phyloP scores from a whole-genome alignment of 2,888 invertebrate genomes.

The Polydesmus complanatus region DNA sequence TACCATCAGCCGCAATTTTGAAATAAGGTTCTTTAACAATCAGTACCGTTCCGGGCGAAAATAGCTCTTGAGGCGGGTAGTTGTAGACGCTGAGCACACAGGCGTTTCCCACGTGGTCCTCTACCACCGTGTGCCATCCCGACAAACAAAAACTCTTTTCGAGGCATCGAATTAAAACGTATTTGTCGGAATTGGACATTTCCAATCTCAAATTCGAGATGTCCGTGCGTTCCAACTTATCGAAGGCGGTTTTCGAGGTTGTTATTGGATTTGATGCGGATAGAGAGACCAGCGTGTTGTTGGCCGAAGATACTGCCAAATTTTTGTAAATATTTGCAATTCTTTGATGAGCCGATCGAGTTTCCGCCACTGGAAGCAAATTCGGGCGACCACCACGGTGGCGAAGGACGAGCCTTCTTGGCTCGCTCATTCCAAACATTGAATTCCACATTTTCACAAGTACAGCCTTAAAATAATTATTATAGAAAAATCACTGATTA shows the following conservation, averaged over 20 bases:
- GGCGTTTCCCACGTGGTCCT: conserved; percentile 2
- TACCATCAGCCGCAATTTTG: neutral
- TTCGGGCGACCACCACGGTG: too few species aligned
- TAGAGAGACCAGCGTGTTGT: too few species aligned
- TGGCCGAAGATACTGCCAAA: too few species aligned
- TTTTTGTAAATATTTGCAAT: too few species aligned
- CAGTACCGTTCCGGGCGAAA: neutral
- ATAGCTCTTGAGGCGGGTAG: neutral
- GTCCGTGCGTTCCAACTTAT: neutral
- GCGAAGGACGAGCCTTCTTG: too few species aligned
- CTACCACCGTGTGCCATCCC: neutral
- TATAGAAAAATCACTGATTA: too few species aligned
- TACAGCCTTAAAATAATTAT: too few species aligned
- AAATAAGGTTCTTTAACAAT: neutral
- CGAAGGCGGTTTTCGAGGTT: neutral
- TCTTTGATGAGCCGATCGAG: too few species aligned
- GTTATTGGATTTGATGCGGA: neutral
- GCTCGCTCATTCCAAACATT: too few species aligned
- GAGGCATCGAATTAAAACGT: neutral
- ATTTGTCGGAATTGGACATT: neutral
- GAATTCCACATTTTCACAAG: too few species aligned
- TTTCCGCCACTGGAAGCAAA: too few species aligned
- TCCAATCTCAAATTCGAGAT: neutral
- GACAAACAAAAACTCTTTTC: neutral
- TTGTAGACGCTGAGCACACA: neutral